Evolutionary conservation across 1,140 invertebrate genomes (phyloP), one percentile per base, ranked within the genome.

Genomic region (Drosophila truncata): DNA sequence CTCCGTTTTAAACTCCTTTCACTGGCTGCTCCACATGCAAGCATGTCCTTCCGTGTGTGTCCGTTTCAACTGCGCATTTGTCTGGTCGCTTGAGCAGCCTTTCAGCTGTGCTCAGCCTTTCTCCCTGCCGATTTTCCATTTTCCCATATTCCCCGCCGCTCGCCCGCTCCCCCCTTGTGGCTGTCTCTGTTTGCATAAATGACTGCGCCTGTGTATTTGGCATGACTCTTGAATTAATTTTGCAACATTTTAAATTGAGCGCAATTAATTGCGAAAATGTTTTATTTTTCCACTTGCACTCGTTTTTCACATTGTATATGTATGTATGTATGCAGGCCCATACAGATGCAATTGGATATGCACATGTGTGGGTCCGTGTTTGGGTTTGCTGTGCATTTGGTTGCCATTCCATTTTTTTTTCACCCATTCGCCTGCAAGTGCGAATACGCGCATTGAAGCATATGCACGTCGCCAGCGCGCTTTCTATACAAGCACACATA

Each of bases 191-290:
- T 85, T 90, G 85, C 85, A 90, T 90, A 90, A 90, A 90, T 85
- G 85, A 85, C 86, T 90, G 86, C 81, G 85, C 85, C 86, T 90
- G 85, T 90, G 82, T 90, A 90, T 90, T 90, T 90, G 85, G 85
- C 85, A 90, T 90, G 85, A 90, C 85, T 90, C 86, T 88, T 91
- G 91, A 92, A 92, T 92, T 92, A 92, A 92, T 92, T 91, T 92
- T 91, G 91, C 91, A 92, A 92, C 91, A 92, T 92, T 92, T 92
- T 92, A 92, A 92, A 92, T 92, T 92, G 91, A 91, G 86, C 86
- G 91, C 91, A 91, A 92, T 92, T 92, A 92, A 92, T 92, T 92
- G 80, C 87, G 81, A 90, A 90, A 90, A 90, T 90, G 85, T 90
- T 90, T 90, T 90, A 90, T 90, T 90, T 90, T 87, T 88, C 81